phyloP scores from a whole-genome alignment of 1,140 invertebrate genomes.

The Cherax quadricarinatus region DNA sequence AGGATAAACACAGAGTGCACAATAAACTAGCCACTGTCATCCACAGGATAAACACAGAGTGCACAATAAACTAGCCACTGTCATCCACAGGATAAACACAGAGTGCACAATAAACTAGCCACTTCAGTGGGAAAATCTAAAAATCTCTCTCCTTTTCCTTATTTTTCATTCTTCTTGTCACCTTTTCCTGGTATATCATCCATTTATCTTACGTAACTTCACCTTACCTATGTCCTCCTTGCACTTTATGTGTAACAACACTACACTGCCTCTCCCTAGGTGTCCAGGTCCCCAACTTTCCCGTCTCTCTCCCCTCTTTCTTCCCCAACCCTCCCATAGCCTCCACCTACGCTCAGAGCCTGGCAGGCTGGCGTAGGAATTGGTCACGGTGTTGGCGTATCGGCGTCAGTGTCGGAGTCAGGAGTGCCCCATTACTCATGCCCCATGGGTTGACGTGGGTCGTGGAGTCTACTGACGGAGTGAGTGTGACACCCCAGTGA shows the following conservation, averaged over 20 bases:
- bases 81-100: no score
- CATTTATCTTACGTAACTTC: background rate
- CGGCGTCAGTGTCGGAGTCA: background rate
- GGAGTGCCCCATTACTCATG: slow-evolving; percentile 26
- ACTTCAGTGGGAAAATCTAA: no score
- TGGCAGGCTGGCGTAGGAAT: background rate
- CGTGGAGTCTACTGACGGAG: slow-evolving; percentile 8
- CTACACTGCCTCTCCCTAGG: background rate
- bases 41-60: no score
- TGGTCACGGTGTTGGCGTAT: slow-evolving; percentile 38
- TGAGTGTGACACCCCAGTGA: background rate
- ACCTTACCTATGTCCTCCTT: background rate
- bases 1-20: no score
- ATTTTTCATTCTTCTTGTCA: slow-evolving; percentile 6
- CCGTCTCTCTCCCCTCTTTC: no score
- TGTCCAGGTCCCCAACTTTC: background rate
- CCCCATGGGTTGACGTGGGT: background rate
- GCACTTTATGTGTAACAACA: background rate
- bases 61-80: no score
- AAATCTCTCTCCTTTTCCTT: slow-evolving; percentile 28
- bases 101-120: no score
- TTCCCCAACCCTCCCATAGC: background rate
- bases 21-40: no score
- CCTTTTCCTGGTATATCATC: background rate
- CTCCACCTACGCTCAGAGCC: background rate